Base-by-base conservation (phyloP, 2,888 invertebrate species). In the Eumacrocentrus americanus region DNA sequence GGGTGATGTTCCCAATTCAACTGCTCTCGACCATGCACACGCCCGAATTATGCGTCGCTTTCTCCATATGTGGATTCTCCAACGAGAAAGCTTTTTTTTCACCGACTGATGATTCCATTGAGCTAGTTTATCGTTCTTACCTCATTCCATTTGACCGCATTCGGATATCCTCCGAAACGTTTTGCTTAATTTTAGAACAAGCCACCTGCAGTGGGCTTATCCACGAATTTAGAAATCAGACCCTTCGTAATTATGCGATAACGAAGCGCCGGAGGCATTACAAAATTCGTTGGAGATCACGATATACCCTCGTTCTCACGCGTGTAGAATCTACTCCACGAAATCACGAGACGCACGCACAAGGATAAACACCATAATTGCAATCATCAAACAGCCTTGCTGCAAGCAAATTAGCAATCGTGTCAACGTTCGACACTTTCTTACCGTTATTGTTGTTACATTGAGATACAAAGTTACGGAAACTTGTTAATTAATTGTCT, bases 21-120 rank as follows among this genome's bases (percentile, higher is more conserved):
- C 29, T 29, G 37, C 48, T 54, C 40, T 44, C 35, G 50, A 34
- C 23, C 44, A n/a, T 51, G 34, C 35, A 51, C 59, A 47, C 53
- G 54, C 29, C 42, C 29, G 42, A 54, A 54, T 54, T 44, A 54
- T 59, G 37, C 48, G 58, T 34, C 65, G 65, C 67, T 67, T 67
- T 67, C 67, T 62, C 67, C 64, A 59, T 44, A 53, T 52, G 44
- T 44, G 35, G 47, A 51, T 22, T 5, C n/a, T 9, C 22, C 40
- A 23, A 25, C 14, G 58, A 62, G 64, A 67, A 67, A 64, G 59
- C 55, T 56, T 63, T 65, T 64, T 64, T 62, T 58, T 57, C 57
- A 50, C 38, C 56, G n/a, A n/a, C n/a, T n/a, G n/a, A n/a, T n/a
- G n/a, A n/a, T n/a, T n/a, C n/a, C n/a, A n/a, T n/a, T n/a, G n/a